These are phyloP conservation scores for Ictalurus punctatus DNA, from an alignment of 2,113 vertebrate genomes.

Conservation along the genomic window DNA sequence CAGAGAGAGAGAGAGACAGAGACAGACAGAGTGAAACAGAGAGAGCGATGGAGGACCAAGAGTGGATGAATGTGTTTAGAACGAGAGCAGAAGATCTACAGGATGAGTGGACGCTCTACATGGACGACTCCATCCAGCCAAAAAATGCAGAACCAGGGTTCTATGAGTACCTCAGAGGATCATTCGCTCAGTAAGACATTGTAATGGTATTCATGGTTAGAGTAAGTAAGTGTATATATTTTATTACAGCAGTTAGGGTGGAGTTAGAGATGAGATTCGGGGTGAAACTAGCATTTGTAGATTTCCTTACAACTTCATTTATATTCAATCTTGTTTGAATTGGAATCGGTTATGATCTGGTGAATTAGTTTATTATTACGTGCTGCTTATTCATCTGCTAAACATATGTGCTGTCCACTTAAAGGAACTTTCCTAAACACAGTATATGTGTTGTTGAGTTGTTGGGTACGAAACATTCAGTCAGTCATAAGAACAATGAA, in stretches of 20 bases:
- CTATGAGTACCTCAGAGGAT: slow-evolving; percentile 61
- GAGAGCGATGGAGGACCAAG: slow-evolving; percentile 44
- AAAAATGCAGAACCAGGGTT: rapidly evolving
- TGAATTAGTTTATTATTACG: neutral
- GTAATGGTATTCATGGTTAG: neutral
- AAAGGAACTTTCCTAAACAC: neutral
- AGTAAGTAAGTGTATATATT: too few relatives aligned
- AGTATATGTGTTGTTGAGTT: neutral
- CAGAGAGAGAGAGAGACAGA: slow-evolving; percentile 51
- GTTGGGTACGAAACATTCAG: neutral
- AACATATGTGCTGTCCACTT: neutral
- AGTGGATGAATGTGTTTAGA: slow-evolving; percentile 48
- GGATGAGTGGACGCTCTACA: slow-evolving; percentile 60
- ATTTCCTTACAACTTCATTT: neutral
- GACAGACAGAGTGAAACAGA: slow-evolving; percentile 14
- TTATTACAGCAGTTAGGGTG: too few relatives aligned
- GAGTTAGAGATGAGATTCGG: too few relatives aligned
- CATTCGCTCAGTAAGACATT: slow-evolving; percentile 60
- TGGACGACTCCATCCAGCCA: slow-evolving; percentile 55
- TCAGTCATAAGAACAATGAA: neutral
- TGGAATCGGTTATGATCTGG: neutral
- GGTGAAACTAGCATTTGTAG: too few relatives aligned
- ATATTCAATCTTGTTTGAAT: neutral
- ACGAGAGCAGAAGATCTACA: slow-evolving; percentile 9
- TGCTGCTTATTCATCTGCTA: neutral